A percentile compares a stretch with the other conserved stretches of the same genome.
phyloP scores from a whole-genome alignment of 53 echinoderm and acorn worm species.

The Astropecten irregularis region DNA sequence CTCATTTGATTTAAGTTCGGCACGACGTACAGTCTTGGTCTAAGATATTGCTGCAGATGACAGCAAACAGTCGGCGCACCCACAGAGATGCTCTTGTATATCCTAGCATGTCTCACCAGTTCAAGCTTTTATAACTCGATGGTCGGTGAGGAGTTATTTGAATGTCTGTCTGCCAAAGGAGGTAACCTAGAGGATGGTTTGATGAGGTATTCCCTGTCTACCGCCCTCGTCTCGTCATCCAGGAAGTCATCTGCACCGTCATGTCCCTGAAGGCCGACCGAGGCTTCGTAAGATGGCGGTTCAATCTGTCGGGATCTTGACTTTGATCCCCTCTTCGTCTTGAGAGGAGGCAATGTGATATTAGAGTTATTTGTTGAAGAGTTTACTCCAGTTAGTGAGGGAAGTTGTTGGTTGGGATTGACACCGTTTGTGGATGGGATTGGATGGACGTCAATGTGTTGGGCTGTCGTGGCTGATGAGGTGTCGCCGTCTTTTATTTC shows the following conservation, averaged over 20 bases:
- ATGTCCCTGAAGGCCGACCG: background rate
- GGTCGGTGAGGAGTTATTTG: background rate
- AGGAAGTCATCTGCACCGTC: background rate
- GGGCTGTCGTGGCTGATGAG: background rate
- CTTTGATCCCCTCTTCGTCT: background rate
- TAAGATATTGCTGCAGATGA: no score
- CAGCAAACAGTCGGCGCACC: no score
- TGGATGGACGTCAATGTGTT: conserved; percentile 1
- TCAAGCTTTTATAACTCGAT: background rate
- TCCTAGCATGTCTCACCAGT: no score
- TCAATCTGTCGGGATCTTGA: background rate
- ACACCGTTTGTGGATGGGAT: no score
- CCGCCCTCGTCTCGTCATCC: conserved; percentile 3
- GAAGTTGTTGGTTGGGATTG: no score
- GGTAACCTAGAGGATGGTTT: background rate
- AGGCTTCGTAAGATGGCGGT: background rate
- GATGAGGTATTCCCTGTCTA: conserved; percentile 31
- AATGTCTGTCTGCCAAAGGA: background rate
- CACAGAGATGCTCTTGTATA: no score
- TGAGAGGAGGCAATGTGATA: no score
- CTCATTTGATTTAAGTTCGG: no score
- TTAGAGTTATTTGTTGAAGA: no score
- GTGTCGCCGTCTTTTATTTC: background rate
- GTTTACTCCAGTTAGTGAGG: no score
- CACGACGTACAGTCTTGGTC: no score